Evolutionary conservation across 2,797 vertebrate species (phyloP).

Genomic region (Scolopax bukidnonensis): DNA sequence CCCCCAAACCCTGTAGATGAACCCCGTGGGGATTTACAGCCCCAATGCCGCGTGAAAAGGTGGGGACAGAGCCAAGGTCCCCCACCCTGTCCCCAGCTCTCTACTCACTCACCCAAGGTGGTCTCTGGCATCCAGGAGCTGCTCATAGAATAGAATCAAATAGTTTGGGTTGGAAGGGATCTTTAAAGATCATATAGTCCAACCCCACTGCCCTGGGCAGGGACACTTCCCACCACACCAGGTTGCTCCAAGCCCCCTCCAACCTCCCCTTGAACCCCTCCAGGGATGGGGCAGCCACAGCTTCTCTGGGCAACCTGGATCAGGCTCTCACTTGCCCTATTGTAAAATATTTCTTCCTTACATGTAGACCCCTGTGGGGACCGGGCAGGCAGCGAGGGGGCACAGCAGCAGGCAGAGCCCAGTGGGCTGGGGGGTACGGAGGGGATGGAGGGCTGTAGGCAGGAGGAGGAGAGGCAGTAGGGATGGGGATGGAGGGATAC

Average conservation of each 20-base stretch:
- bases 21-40: background rate
- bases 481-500: no score
- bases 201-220: background rate
- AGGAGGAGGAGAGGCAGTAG: background rate
- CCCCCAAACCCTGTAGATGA: rapidly evolving
- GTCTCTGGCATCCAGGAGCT: background rate
- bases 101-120: background rate
- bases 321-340: background rate
- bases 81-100: background rate
- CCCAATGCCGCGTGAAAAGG: background rate
- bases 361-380: background rate
- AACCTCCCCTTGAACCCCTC: background rate
- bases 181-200: background rate
- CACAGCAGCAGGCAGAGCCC: no score
- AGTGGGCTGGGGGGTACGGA: rapidly evolving
- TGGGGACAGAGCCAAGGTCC: background rate
- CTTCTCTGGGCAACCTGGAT: background rate
- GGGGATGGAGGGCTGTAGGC: background rate
- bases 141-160: background rate
- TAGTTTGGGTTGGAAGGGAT: background rate
- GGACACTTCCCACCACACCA: background rate
- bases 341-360: background rate
- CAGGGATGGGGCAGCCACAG: background rate
- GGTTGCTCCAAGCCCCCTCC: background rate
- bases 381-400: rapidly evolving